Percentiles rank a stretch among this genome's conserved stretches.
phyloP scores from a whole-genome alignment of 2,797 vertebrate species.

The Sebastes miniatus region DNA sequence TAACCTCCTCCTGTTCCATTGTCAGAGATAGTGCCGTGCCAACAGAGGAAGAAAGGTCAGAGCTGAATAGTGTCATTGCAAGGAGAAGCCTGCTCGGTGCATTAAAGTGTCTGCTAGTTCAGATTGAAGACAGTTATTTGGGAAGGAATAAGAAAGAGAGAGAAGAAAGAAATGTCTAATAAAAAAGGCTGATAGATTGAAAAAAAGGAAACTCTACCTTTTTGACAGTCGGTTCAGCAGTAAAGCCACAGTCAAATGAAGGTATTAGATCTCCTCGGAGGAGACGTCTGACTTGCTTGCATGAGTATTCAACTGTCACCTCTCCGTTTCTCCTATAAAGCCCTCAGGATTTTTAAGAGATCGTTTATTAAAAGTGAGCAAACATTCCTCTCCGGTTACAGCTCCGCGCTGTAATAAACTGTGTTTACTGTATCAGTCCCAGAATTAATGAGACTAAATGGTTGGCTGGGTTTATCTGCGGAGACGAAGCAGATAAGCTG shows the following conservation, averaged over 20 bases:
- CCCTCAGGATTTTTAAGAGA: conserved; percentile 54
- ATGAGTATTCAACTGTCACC: conserved; percentile 52
- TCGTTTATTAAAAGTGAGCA: conserved; percentile 71
- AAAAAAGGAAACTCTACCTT: conserved; percentile 26
- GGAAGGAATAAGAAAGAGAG: conserved; percentile 10
- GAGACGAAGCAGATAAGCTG: conserved; percentile 50
- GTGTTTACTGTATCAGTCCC: conserved; percentile 64
- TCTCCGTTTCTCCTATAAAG: conserved; percentile 44
- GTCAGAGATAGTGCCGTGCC: conserved; percentile 42
- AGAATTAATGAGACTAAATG: conserved; percentile 70
- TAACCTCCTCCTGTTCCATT: conserved; percentile 62
- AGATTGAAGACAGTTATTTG: conserved; percentile 48
- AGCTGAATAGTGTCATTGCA: conserved; percentile 57
- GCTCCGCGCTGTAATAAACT: conserved; percentile 59
- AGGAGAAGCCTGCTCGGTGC: conserved; percentile 30
- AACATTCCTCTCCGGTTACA: conserved; percentile 64
- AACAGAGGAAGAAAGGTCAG: conserved; percentile 34
- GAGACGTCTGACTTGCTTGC: conserved; percentile 45
- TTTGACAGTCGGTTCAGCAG: conserved; percentile 24
- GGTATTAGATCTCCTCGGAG: conserved; percentile 37
- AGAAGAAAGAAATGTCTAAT: conserved; percentile 23
- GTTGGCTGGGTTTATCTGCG: conserved; percentile 19
- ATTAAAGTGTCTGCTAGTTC: conserved; percentile 61
- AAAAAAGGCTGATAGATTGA: conserved; percentile 37
- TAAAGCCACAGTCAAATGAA: conserved; percentile 59